These are phyloP conservation scores for Mallotus villosus DNA, from an alignment of 2,797 vertebrate species.

Conservation along the genomic window DNA sequence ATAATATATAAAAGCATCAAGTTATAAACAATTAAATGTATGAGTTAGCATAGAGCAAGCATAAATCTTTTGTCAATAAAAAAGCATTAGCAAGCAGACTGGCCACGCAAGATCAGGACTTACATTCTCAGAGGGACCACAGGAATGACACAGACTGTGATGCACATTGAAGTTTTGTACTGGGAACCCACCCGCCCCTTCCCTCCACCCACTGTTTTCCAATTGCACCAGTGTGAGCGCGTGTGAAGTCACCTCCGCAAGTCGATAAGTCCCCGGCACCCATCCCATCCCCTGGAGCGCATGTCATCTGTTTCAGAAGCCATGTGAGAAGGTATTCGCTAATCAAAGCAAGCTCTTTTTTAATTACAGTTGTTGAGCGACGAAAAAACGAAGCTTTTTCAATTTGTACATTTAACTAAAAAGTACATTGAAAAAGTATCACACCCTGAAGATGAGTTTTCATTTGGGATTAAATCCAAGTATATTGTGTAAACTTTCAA, in stretches of 20 bases:
- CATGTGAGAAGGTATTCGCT: no score
- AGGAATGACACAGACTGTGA: slow-evolving; percentile 33
- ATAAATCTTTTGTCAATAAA: neutral
- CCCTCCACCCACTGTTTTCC: slow-evolving; percentile 36
- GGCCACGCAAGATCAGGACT: slow-evolving; percentile 30
- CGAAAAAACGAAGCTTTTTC: no score
- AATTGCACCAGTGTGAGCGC: slow-evolving; percentile 34
- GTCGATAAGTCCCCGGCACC: slow-evolving; percentile 60
- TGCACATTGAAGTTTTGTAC: slow-evolving; percentile 47
- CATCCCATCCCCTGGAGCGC: slow-evolving; percentile 1
- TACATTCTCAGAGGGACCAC: slow-evolving; percentile 32
- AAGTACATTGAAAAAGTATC: no score
- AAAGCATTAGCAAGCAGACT: neutral
- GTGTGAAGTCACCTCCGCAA: slow-evolving; percentile 29
- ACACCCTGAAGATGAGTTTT: no score
- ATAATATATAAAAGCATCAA: no score
- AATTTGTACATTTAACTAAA: no score
- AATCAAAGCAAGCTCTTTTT: no score
- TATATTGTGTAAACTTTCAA: no score
- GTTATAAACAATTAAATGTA: no score
- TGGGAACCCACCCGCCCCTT: slow-evolving; percentile 27
- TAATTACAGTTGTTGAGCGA: no score
- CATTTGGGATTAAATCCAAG: no score
- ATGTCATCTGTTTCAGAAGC: neutral
- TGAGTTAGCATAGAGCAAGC: no score